phyloP scores from a whole-genome alignment of 2,888 invertebrate genomes.

The Ochropleura plecta region DNA sequence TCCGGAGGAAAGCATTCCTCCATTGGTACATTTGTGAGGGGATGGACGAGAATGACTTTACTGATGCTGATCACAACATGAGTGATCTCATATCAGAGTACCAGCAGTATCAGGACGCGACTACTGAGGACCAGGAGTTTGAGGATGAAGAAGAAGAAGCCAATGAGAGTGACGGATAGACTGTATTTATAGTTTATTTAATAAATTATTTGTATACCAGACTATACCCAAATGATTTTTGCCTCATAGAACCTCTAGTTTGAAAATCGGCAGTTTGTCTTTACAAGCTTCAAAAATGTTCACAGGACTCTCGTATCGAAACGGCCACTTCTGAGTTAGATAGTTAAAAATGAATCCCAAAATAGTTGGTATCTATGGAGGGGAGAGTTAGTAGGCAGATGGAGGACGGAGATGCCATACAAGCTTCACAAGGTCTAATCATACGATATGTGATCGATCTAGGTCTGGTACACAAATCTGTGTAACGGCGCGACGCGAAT shows the following conservation, averaged over 20 bases:
- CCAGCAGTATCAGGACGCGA: conserved; percentile 97
- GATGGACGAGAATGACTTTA: conserved; percentile 98
- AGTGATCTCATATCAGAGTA: conserved; percentile 97
- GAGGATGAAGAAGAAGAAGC: conserved; percentile 89
- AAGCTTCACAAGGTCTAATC: too few species aligned
- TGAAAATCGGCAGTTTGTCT: not conserved
- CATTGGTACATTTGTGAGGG: conserved; percentile 99
- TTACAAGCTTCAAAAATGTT: not conserved
- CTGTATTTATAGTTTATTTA: conserved; percentile 50
- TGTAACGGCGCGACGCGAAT: too few species aligned
- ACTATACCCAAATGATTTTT: not conserved
- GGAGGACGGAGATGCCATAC: too few species aligned
- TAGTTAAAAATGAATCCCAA: too few species aligned
- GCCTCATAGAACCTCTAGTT: not conserved
- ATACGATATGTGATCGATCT: too few species aligned
- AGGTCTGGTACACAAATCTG: too few species aligned
- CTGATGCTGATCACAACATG: conserved; percentile 98
- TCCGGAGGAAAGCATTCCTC: conserved; percentile 97
- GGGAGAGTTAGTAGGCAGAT: too few species aligned
- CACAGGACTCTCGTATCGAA: not conserved
- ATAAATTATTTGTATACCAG: conserved; percentile 57
- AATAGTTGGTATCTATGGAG: too few species aligned
- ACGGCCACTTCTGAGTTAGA: too few species aligned
- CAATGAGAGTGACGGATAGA: conserved; percentile 67
- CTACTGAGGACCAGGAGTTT: conserved; percentile 95